phyloP scores from a whole-genome alignment of 2,888 invertebrate genomes.

The Sinelater perroti region DNA sequence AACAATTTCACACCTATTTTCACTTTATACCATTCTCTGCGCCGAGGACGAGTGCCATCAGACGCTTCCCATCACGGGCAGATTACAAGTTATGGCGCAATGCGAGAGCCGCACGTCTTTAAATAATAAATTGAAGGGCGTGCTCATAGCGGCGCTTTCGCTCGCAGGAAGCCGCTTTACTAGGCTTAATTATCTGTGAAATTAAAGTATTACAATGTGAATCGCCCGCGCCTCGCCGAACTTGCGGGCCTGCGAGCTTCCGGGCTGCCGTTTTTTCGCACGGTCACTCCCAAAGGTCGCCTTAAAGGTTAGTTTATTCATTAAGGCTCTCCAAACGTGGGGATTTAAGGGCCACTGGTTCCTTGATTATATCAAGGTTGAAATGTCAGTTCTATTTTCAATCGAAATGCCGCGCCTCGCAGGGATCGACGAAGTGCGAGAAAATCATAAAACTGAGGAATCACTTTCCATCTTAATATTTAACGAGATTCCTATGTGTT shows the following conservation, averaged over 20 bases:
- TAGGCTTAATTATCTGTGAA: conserved; percentile 36
- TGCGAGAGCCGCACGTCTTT: conserved; percentile 24
- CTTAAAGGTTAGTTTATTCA: conserved; percentile 37
- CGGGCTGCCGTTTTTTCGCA: conserved; percentile 24
- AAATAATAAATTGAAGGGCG: conserved; percentile 36
- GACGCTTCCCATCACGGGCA: conserved; percentile 40
- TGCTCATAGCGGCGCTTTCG: conserved; percentile 27
- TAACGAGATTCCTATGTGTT: not conserved
- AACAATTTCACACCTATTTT: conserved; percentile 57
- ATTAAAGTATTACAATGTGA: conserved; percentile 30
- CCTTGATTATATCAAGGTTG: conserved; percentile 33
- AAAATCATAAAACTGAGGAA: not conserved
- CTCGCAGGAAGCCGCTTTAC: conserved; percentile 28
- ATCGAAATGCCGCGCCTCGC: conserved; percentile 31
- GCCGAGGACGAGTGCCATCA: conserved; percentile 50
- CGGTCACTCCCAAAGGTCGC: conserved; percentile 38
- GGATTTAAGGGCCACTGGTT: conserved; percentile 37
- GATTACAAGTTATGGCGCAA: conserved; percentile 43
- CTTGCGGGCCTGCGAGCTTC: conserved; percentile 1
- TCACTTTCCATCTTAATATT: conserved; percentile 4
- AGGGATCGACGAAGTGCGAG: conserved; percentile 1
- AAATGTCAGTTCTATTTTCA: conserved; percentile 30
- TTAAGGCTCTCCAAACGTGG: conserved; percentile 30
- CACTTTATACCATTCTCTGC: conserved; percentile 52
- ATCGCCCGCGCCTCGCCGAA: conserved; percentile 11